Evolutionary conservation across 2,113 vertebrate species (phyloP).

Genomic region (Pseudorasbora parva): DNA sequence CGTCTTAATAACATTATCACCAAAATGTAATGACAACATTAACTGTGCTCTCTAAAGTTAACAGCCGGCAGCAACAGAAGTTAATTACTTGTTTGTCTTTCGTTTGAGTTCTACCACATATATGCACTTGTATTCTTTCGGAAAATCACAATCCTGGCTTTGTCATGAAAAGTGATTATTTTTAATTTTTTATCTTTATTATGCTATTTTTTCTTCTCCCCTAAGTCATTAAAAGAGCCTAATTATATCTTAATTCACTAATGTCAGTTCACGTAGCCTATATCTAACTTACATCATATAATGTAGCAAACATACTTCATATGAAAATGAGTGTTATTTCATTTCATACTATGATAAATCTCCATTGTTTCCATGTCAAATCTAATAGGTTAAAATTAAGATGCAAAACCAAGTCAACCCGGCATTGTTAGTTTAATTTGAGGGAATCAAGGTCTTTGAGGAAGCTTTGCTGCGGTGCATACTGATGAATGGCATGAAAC

Average conservation of each 20-base stretch:
- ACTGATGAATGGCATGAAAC: background rate
- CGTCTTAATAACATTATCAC: conserved; percentile 36
- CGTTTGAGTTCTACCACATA: background rate
- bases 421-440: conserved; percentile 10
- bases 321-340: conserved; percentile 46
- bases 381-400: conserved; percentile 55
- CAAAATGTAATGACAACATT: conserved; percentile 28
- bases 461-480: background rate
- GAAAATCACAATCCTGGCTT: background rate
- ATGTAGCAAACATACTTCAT: conserved; percentile 19
- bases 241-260: background rate
- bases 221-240: background rate
- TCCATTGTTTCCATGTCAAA: conserved; percentile 56
- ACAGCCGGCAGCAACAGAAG: conserved; percentile 18
- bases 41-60: conserved; percentile 24
- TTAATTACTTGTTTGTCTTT: conserved; percentile 34
- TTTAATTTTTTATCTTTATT: background rate
- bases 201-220: background rate
- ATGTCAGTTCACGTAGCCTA: background rate
- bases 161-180: background rate
- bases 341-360: conserved; percentile 67
- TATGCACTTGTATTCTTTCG: background rate
- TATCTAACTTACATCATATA: conserved; percentile 18
- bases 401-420: conserved; percentile 61
- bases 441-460: conserved; percentile 14